A percentile compares a stretch with the other conserved stretches of the same genome.
These are phyloP conservation scores for Sylvietta virens DNA, from an alignment of 2,113 vertebrate genomes.

Conservation along the genomic window DNA sequence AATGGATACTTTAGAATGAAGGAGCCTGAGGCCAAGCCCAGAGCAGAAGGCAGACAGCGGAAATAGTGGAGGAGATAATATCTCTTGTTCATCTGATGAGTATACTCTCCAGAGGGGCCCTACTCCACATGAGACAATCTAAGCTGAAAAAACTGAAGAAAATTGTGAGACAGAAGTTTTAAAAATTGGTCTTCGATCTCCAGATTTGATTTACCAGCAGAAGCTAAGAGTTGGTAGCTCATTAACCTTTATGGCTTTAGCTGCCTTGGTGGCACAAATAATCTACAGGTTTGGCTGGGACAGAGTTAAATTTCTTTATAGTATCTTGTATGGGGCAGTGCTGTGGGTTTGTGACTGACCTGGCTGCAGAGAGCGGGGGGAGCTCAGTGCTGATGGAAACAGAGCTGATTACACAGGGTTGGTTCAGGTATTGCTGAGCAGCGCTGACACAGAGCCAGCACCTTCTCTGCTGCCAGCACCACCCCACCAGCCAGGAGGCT, in stretches of 20 bases:
- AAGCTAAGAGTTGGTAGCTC: background rate
- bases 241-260: background rate
- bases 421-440: background rate
- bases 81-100: background rate
- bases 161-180: background rate
- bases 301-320: background rate
- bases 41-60: background rate
- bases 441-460: background rate
- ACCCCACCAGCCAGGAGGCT: accelerated
- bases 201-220: background rate
- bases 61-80: background rate
- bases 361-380: accelerated
- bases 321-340: accelerated
- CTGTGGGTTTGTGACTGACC: background rate
- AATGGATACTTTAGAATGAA: background rate
- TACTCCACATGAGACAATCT: background rate
- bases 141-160: background rate
- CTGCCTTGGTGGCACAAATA: background rate
- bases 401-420: accelerated
- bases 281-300: background rate
- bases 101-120: background rate
- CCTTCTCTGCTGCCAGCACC: background rate
- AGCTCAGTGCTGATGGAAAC: background rate
- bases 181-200: background rate
- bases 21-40: background rate